phyloP scores from a whole-genome alignment of 1,140 invertebrate genomes.

The Bombus turneri region DNA sequence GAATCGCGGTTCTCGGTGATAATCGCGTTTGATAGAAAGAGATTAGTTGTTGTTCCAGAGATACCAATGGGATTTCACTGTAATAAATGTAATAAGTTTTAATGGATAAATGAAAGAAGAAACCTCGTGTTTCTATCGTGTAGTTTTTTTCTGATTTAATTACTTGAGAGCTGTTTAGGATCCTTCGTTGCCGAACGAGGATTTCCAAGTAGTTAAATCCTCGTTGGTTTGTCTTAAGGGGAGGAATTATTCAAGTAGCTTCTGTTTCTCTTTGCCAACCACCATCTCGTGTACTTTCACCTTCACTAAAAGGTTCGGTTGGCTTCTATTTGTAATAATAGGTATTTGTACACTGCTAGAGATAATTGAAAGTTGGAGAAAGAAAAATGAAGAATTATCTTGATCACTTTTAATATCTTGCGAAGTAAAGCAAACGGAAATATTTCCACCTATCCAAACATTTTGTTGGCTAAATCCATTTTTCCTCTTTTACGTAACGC shows the following conservation, averaged over 20 bases:
- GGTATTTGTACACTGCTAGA: not conserved
- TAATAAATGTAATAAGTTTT: not conserved
- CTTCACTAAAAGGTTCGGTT: not conserved
- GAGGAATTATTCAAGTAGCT: not conserved
- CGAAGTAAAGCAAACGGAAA: not conserved
- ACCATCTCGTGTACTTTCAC: not conserved
- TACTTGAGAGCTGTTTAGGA: not conserved
- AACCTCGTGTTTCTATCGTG: not conserved
- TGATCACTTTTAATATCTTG: not conserved
- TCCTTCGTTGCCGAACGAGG: not conserved
- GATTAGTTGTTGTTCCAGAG: not conserved
- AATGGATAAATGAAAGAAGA: not conserved
- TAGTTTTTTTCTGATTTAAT: slow-evolving; percentile 7
- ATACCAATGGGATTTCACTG: not conserved
- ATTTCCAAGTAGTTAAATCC: slow-evolving; percentile 3
- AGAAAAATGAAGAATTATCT: not conserved
- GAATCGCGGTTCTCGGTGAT: not conserved
- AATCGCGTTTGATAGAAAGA: not conserved
- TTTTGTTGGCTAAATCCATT: not conserved
- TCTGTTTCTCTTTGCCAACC: not conserved
- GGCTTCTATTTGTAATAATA: not conserved
- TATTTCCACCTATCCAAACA: not conserved
- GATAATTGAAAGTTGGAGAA: not conserved
- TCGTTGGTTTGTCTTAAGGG: not conserved
- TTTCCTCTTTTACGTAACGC: not conserved